A percentile compares a stretch with the other conserved stretches of the same genome.
Evolutionary conservation across 2,113 vertebrate species (phyloP).

Genomic region (Procavia capensis): DNA sequence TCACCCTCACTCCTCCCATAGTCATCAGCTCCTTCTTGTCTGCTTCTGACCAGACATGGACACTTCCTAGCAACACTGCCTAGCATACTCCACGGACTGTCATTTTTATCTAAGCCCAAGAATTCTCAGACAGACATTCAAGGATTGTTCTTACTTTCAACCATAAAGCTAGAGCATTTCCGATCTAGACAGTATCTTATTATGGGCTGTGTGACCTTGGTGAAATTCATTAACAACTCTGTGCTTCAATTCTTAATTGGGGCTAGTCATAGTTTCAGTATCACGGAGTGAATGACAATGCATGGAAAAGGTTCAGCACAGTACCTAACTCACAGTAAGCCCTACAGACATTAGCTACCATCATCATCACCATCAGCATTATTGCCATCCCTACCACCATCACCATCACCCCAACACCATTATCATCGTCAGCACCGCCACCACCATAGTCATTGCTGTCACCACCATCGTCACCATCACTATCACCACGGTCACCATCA

Average conservation of each 20-base stretch:
- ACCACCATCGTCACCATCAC: fast-evolving
- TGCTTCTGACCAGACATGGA: neutral
- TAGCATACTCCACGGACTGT: neutral
- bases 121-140: neutral
- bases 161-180: neutral
- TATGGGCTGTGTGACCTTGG: neutral
- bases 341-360: neutral
- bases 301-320: no score
- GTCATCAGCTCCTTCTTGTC: neutral
- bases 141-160: neutral
- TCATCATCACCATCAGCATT: fast-evolving
- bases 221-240: neutral
- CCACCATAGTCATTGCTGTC: fast-evolving
- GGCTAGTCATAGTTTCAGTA: fast-evolving
- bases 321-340: neutral
- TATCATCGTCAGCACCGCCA: fast-evolving
- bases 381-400: fast-evolving
- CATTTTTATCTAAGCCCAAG: neutral
- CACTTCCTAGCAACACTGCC: neutral
- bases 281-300: neutral
- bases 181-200: neutral
- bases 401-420: fast-evolving
- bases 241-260: neutral
- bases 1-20: no score
- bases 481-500: fast-evolving